Conservation (phyloP, 2,113 vertebrate species). For the Collichthys lucidus region DNA sequence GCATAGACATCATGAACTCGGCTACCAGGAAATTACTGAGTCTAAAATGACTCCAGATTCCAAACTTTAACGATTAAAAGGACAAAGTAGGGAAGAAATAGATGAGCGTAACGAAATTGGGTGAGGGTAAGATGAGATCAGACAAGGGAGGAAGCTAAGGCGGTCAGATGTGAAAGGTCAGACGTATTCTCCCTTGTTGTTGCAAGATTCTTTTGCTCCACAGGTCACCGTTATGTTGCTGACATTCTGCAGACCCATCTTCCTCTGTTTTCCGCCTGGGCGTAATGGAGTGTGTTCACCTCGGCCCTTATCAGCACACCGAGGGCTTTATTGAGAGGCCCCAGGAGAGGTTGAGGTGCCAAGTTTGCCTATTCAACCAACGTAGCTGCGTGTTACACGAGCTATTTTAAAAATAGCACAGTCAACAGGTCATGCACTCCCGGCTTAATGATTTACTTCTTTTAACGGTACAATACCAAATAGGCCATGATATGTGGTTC, state of each 20-base stretch:
- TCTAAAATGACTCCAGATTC: slow-evolving; percentile 36
- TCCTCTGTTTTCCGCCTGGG: slow-evolving; percentile 5
- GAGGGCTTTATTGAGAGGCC: slow-evolving; percentile 26
- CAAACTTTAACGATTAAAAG: background rate
- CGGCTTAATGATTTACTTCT: slow-evolving; percentile 51
- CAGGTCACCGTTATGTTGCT: slow-evolving; percentile 11
- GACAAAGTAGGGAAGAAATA: background rate
- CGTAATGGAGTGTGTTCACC: slow-evolving; percentile 14
- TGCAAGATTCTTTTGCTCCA: slow-evolving; percentile 24
- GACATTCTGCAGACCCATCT: slow-evolving; percentile 48
- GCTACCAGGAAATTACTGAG: slow-evolving; percentile 3
- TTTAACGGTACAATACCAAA: slow-evolving; percentile 59
- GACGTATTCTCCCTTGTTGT: background rate
- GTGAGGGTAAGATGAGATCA: slow-evolving; percentile 3
- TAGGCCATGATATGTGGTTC: slow-evolving; percentile 55
- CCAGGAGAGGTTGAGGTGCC: slow-evolving; percentile 10
- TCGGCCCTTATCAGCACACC: slow-evolving; percentile 28
- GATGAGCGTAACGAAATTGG: background rate
- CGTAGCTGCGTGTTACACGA: slow-evolving; percentile 16
- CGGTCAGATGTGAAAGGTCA: slow-evolving; percentile 41
- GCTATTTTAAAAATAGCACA: slow-evolving; percentile 45
- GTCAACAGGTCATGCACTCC: slow-evolving; percentile 50
- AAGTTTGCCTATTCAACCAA: slow-evolving; percentile 2
- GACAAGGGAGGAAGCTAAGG: slow-evolving; percentile 18
- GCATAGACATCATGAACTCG: slow-evolving; percentile 20